These are phyloP conservation scores for Conopomorpha cramerella DNA, from an alignment of 1,140 invertebrate genomes.

Conservation along the genomic window DNA sequence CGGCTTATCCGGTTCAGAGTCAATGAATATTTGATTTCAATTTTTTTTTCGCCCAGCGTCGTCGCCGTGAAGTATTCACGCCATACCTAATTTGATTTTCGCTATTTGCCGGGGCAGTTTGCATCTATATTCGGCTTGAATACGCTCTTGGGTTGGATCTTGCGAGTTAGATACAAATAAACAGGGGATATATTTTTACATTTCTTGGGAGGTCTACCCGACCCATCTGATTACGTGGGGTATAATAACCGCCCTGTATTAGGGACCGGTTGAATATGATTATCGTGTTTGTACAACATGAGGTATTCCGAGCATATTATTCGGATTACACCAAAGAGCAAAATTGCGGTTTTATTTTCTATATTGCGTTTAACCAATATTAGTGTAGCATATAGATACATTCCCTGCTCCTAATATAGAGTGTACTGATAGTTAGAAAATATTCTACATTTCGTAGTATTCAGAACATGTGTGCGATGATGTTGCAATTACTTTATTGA, in stretches of 20 bases:
- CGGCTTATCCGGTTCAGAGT: slow-evolving; percentile 59
- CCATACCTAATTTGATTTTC: slow-evolving; percentile 60
- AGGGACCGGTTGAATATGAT: no score
- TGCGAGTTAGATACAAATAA: slow-evolving; percentile 55
- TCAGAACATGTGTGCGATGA: no score
- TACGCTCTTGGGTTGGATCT: slow-evolving; percentile 51
- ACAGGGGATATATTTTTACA: slow-evolving; percentile 56
- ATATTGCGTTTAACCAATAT: no score
- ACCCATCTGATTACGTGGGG: slow-evolving; percentile 53
- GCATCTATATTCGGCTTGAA: slow-evolving; percentile 57
- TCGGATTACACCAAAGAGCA: no score
- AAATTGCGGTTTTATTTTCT: no score
- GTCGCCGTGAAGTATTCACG: slow-evolving; percentile 59
- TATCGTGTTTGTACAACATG: no score
- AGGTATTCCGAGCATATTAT: no score
- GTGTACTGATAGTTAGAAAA: no score
- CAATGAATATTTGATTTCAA: slow-evolving; percentile 62
- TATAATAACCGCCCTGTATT: slow-evolving; percentile 39
- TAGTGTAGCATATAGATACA: no score
- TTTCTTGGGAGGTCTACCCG: slow-evolving; percentile 42
- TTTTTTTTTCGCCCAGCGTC: slow-evolving; percentile 58
- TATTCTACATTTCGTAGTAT: no score
- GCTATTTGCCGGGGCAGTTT: slow-evolving; percentile 53
- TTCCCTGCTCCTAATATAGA: no score
- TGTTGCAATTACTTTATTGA: no score